Percentiles rank a stretch among this genome's conserved stretches.
Evolutionary conservation across 2,888 invertebrate species (phyloP).

Genomic region (Pseudanteris insignis): DNA sequence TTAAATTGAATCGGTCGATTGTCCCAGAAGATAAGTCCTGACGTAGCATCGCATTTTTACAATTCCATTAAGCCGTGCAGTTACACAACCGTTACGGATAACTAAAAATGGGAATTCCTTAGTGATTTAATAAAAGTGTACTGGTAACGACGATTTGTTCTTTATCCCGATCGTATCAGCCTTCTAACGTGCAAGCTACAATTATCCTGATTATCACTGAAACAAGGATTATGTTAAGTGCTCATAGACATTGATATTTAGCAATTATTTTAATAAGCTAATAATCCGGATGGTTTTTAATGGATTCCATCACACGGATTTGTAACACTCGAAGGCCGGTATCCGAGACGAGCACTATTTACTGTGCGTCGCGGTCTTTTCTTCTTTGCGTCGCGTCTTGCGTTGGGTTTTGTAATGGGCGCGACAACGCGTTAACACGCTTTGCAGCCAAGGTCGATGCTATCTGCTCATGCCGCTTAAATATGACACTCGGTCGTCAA

Average conservation of each 20-base stretch:
- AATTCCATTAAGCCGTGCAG: too few relatives aligned
- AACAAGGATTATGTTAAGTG: neutral
- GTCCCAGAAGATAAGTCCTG: too few relatives aligned
- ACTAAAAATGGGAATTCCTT: too few relatives aligned
- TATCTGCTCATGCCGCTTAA: constrained; percentile 24
- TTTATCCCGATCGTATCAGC: neutral
- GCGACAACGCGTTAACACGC: constrained; percentile 37
- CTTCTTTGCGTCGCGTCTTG: constrained; percentile 10
- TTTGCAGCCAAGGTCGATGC: constrained; percentile 28
- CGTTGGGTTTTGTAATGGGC: constrained; percentile 26
- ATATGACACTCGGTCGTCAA: constrained; percentile 30
- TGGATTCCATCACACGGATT: too few relatives aligned
- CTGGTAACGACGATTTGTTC: too few relatives aligned
- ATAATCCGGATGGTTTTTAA: too few relatives aligned
- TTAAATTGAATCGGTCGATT: too few relatives aligned
- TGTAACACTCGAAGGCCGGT: too few relatives aligned
- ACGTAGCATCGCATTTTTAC: too few relatives aligned
- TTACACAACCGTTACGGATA: too few relatives aligned
- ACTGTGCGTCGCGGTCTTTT: neutral
- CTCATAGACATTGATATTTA: constrained; percentile 1
- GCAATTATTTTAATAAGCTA: neutral
- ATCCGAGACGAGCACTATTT: too few relatives aligned
- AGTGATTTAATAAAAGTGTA: too few relatives aligned
- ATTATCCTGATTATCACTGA: neutral
- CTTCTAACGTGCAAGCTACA: neutral